Evolutionary conservation across 2,113 vertebrate species (phyloP).

Genomic region (Colinus virginianus): DNA sequence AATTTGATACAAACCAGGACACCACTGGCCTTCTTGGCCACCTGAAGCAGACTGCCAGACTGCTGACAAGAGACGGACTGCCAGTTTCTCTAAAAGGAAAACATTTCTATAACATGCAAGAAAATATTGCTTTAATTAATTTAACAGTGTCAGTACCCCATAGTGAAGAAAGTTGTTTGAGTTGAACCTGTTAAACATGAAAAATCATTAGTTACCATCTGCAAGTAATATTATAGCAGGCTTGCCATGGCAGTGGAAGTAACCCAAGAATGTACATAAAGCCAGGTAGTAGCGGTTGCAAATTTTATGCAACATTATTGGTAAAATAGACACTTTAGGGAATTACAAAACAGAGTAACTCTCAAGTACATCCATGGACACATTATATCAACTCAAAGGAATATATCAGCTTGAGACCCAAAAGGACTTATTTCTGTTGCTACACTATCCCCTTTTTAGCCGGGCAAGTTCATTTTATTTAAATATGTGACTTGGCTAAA

Average conservation of each 20-base stretch:
- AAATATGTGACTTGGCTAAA: not conserved
- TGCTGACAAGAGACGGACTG: not conserved
- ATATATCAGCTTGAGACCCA: not conserved
- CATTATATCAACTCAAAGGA: fast-evolving
- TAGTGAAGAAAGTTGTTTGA: not conserved
- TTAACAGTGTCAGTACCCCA: not conserved
- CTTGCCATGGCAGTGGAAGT: not conserved
- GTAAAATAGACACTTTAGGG: not conserved
- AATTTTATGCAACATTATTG: not conserved
- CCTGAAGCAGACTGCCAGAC: not conserved
- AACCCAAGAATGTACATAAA: not conserved
- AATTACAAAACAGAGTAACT: not conserved
- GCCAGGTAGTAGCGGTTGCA: not conserved
- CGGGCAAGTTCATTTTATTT: not conserved
- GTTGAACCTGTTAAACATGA: not conserved
- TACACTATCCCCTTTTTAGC: not conserved
- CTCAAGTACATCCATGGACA: not conserved
- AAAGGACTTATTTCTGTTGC: not conserved
- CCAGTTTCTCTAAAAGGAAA: not conserved
- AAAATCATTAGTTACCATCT: not conserved
- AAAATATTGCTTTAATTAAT: not conserved
- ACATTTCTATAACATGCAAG: not conserved
- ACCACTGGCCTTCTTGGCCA: too few species aligned
- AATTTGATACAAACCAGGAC: too few species aligned
- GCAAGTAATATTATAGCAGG: not conserved